Evolutionary conservation across 2,888 invertebrate species (phyloP).

Genomic region (Petrolisthes manimaculis): DNA sequence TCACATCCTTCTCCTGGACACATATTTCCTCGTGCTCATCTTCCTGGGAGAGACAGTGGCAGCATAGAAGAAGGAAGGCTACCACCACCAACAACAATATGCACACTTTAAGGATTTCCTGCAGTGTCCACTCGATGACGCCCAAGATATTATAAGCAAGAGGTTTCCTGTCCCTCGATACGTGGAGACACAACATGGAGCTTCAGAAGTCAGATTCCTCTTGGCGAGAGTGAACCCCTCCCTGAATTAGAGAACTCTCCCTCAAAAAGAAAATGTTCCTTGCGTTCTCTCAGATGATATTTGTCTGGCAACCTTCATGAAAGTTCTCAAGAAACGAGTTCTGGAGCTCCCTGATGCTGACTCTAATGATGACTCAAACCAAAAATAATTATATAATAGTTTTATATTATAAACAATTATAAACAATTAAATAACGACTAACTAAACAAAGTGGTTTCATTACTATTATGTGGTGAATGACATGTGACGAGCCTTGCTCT

Average conservation of each 20-base stretch:
- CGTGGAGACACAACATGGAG: slow-evolving; percentile 99
- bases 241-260: slow-evolving; percentile 74
- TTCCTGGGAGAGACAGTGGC: slow-evolving; percentile 99
- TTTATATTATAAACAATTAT: too few species aligned
- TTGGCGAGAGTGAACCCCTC: slow-evolving; percentile 99
- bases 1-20: slow-evolving; percentile 97
- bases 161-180: slow-evolving; percentile 98
- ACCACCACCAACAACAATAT: slow-evolving; percentile 97
- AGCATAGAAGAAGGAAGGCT: slow-evolving; percentile 94
- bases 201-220: slow-evolving; percentile 97
- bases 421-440: too few species aligned
- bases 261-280: too few species aligned
- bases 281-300: too few species aligned
- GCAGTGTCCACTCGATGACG: slow-evolving; percentile 96
- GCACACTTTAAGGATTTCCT: slow-evolving; percentile 96
- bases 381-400: too few species aligned
- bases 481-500: too few species aligned
- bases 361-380: too few species aligned
- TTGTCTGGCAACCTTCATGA: too few species aligned
- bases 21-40: slow-evolving; percentile 99
- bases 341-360: too few species aligned
- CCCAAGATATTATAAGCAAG: slow-evolving; percentile 94
- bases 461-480: too few species aligned
- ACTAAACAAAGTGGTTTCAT: too few species aligned
- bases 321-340: too few species aligned